Percentiles rank a stretch among this genome's conserved stretches.
phyloP scores from a whole-genome alignment of 2,888 invertebrate species.

The Trachelus iudaicus region DNA sequence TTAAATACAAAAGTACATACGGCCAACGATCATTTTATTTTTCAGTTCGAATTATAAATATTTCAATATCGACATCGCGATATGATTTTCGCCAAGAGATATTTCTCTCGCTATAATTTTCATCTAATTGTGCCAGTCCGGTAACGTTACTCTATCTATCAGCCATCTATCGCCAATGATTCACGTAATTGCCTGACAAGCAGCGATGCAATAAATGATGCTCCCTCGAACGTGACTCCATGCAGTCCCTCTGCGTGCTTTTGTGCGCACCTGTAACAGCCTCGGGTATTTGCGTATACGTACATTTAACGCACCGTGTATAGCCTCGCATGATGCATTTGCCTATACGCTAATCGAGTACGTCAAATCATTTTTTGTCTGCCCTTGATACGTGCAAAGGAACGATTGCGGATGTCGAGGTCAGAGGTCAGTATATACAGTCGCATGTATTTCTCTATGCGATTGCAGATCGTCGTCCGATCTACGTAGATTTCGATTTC shows the following conservation, averaged over 20 bases:
- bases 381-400: constrained; percentile 1
- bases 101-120: not conserved
- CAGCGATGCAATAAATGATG: constrained; percentile 19
- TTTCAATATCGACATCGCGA: not conserved
- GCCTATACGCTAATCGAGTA: constrained; percentile 1
- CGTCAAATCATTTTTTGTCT: constrained; percentile 9
- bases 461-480: not conserved
- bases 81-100: not conserved
- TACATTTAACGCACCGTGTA: constrained; percentile 5
- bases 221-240: not conserved
- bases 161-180: constrained; percentile 17
- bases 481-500: not conserved
- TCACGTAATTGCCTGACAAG: constrained; percentile 17
- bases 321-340: constrained; percentile 14
- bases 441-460: not conserved
- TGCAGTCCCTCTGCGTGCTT: not conserved
- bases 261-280: not conserved
- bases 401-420: constrained; percentile 18
- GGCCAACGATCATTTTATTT: not conserved
- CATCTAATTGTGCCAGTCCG: not conserved
- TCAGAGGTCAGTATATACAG: constrained; percentile 8
- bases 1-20: not conserved
- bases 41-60: not conserved
- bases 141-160: not conserved
- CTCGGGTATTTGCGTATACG: not conserved